phyloP scores from a whole-genome alignment of 2,113 vertebrate genomes.

The Ariopsis seemanni region DNA sequence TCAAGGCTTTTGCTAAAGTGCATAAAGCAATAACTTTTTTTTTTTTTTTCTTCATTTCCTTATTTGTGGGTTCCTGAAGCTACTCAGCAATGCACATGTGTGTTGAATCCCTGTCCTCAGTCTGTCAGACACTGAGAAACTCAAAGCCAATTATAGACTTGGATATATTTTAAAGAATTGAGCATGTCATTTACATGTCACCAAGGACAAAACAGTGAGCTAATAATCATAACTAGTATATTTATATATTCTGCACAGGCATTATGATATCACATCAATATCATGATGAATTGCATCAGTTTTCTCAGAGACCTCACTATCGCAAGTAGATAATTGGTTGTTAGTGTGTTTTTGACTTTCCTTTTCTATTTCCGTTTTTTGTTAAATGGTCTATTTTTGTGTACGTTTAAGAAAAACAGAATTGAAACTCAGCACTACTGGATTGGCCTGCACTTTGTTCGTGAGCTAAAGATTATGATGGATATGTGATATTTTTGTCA shows the following conservation, averaged over 20 bases:
- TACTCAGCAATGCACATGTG: no score
- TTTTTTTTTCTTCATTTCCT: not conserved
- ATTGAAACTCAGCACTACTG: not conserved
- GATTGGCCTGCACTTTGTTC: not conserved
- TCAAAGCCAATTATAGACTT: not conserved
- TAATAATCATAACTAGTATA: not conserved
- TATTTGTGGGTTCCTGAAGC: not conserved
- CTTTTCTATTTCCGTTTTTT: not conserved
- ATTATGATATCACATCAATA: not conserved
- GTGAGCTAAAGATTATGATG: not conserved
- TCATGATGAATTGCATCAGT: not conserved
- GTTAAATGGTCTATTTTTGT: not conserved
- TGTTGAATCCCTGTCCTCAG: no score
- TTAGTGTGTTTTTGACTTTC: not conserved
- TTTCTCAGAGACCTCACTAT: not conserved
- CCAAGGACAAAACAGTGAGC: not conserved
- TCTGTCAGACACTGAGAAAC: no score
- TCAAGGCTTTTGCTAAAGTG: constrained; percentile 7
- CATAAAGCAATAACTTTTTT: not conserved
- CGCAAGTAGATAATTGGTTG: not conserved
- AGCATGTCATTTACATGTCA: not conserved
- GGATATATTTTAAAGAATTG: not conserved
- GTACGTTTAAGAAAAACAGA: not conserved
- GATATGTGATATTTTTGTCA: not conserved
- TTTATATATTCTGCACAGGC: not conserved